A percentile compares a stretch with the other conserved stretches of the same genome.
Conservation (phyloP, 2,888 invertebrate genomes). For the Meandrusa payeni region DNA sequence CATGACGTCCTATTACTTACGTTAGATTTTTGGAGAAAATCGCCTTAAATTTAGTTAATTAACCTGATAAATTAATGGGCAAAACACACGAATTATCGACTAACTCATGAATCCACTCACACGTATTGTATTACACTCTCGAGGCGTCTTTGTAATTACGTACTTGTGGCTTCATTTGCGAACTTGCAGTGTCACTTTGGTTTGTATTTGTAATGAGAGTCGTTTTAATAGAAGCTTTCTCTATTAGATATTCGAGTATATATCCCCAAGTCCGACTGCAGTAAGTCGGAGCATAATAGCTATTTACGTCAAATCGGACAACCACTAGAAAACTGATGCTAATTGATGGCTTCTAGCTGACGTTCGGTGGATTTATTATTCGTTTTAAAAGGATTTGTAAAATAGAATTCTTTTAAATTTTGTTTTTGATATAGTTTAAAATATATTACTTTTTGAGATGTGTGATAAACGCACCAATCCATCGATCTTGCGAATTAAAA, state of each 20-base stretch:
- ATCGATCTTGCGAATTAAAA: too few relatives aligned
- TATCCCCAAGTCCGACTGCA: constrained; percentile 5
- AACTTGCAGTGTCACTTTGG: constrained; percentile 70
- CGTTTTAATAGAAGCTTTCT: constrained; percentile 71
- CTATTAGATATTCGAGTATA: constrained; percentile 44
- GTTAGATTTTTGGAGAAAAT: constrained; percentile 21
- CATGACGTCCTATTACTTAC: constrained; percentile 30
- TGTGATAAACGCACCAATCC: too few relatives aligned
- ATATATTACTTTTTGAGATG: too few relatives aligned
- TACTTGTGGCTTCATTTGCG: constrained; percentile 46
- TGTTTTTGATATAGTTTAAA: background rate
- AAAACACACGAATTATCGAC: constrained; percentile 33
- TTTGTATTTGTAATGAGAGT: constrained; percentile 52
- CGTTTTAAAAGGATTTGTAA: constrained; percentile 2
- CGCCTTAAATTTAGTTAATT: constrained; percentile 44
- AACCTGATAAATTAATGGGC: constrained; percentile 63
- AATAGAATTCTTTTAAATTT: background rate
- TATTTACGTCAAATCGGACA: constrained; percentile 30
- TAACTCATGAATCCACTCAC: constrained; percentile 50
- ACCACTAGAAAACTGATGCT: constrained; percentile 29
- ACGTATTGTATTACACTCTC: constrained; percentile 57
- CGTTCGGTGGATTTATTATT: constrained; percentile 13
- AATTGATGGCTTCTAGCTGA: constrained; percentile 25
- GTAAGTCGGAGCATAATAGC: constrained; percentile 26
- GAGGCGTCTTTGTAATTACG: constrained; percentile 63